phyloP scores from a whole-genome alignment of 2,797 vertebrate genomes.

The Pangasius mekongensis region DNA sequence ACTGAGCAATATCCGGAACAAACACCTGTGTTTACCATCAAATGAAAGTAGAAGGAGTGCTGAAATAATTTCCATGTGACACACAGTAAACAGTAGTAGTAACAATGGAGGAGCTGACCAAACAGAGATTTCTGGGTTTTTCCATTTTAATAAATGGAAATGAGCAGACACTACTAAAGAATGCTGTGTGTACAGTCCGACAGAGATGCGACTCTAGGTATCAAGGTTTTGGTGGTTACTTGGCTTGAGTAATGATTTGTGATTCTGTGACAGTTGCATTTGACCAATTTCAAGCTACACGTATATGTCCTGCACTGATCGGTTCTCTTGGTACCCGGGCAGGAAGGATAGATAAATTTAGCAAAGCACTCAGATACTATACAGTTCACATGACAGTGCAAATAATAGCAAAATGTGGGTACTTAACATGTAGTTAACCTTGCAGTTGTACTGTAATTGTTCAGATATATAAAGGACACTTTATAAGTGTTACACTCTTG shows the following conservation, averaged over 20 bases:
- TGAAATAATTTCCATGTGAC: background rate
- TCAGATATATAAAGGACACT: background rate
- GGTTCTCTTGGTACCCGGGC: background rate
- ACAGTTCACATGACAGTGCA: background rate
- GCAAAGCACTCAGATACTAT: background rate
- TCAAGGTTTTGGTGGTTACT: background rate
- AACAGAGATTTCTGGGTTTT: background rate
- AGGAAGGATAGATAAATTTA: background rate
- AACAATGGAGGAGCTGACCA: background rate
- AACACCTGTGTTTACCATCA: background rate
- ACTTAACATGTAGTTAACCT: background rate
- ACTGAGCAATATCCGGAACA: background rate
- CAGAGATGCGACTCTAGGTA: background rate
- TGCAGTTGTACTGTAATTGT: background rate
- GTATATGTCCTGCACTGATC: background rate
- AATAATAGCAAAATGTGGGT: background rate
- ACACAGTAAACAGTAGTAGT: background rate
- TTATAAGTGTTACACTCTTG: background rate
- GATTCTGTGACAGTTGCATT: background rate
- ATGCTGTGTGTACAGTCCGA: background rate
- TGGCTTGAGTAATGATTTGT: background rate
- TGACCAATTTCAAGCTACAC: background rate
- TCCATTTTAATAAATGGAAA: background rate
- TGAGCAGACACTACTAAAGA: background rate
- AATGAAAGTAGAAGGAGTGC: background rate